Conservation (phyloP, 2,888 invertebrate genomes). For the Lycophotia porphyrea region DNA sequence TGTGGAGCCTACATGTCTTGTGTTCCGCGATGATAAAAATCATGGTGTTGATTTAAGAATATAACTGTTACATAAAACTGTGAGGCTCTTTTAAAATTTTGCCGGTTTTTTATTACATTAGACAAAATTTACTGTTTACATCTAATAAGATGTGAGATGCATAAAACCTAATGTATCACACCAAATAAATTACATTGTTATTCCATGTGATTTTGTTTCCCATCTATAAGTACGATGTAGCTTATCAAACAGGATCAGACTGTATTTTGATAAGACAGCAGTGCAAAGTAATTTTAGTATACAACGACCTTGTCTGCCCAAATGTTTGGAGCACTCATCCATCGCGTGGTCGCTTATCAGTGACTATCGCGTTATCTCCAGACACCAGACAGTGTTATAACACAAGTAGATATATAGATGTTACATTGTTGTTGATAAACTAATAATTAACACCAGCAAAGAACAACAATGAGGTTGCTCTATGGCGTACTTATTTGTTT, state of each 20-base stretch:
- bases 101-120: not conserved
- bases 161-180: not conserved
- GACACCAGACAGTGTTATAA: conserved; percentile 75
- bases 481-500: not conserved
- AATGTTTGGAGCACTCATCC: conserved; percentile 69
- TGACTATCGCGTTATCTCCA: conserved; percentile 78
- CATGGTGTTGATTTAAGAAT: not conserved
- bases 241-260: conserved; percentile 50
- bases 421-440: conserved; percentile 64
- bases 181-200: not conserved
- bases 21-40: not conserved
- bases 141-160: no score
- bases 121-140: no score
- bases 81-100: not conserved
- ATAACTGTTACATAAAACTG: not conserved
- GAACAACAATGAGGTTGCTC: conserved; percentile 34
- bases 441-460: conserved; percentile 61
- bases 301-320: conserved; percentile 74
- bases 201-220: conserved; percentile 4
- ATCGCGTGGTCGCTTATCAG: conserved; percentile 76
- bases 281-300: conserved; percentile 61
- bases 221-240: conserved; percentile 16
- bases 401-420: conserved; percentile 63
- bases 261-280: conserved; percentile 52
- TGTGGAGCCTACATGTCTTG: not conserved